A percentile compares a stretch with the other conserved stretches of the same genome.
Evolutionary conservation across 2,113 vertebrate species (phyloP).

Genomic region (Naja naja): DNA sequence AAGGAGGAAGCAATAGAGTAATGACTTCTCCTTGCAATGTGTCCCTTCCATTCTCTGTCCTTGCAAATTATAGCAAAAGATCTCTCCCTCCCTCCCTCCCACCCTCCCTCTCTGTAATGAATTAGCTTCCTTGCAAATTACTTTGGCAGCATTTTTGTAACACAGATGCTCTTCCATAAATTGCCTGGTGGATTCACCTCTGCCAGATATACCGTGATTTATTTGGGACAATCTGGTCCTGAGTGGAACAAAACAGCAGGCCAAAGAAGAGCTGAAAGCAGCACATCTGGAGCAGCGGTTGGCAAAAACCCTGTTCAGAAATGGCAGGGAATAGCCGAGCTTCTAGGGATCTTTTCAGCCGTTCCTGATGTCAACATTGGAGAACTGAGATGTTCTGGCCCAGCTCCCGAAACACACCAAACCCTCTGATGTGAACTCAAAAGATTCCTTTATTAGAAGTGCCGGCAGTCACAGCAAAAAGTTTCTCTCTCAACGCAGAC

Average conservation of each 20-base stretch:
- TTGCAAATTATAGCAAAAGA: slow-evolving; percentile 36
- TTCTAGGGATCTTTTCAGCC: slow-evolving; percentile 29
- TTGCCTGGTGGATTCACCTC: slow-evolving; percentile 42
- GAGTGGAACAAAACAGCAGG: slow-evolving; percentile 47
- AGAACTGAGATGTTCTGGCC: background rate
- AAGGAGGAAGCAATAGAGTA: slow-evolving; percentile 22
- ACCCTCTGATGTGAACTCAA: no score
- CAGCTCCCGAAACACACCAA: no score
- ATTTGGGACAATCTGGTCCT: slow-evolving; percentile 33
- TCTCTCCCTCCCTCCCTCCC: slow-evolving; percentile 3
- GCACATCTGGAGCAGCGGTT: slow-evolving; percentile 32
- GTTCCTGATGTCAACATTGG: slow-evolving; percentile 25
- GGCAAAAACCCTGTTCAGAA: slow-evolving; percentile 51
- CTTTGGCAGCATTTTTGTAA: slow-evolving; percentile 38
- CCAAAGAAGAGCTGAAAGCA: slow-evolving; percentile 53
- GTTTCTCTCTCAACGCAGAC: no score
- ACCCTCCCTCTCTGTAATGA: slow-evolving; percentile 33
- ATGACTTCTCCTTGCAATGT: slow-evolving; percentile 44
- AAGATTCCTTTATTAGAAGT: no score
- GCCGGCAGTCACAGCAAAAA: no score
- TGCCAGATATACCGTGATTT: slow-evolving; percentile 43
- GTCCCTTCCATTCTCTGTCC: slow-evolving; percentile 22
- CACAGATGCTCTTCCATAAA: slow-evolving; percentile 51
- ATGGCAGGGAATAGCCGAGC: slow-evolving; percentile 36
- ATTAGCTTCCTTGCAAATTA: slow-evolving; percentile 57